phyloP scores from a whole-genome alignment of 2,888 invertebrate genomes.

The Syrista parreyssii region DNA sequence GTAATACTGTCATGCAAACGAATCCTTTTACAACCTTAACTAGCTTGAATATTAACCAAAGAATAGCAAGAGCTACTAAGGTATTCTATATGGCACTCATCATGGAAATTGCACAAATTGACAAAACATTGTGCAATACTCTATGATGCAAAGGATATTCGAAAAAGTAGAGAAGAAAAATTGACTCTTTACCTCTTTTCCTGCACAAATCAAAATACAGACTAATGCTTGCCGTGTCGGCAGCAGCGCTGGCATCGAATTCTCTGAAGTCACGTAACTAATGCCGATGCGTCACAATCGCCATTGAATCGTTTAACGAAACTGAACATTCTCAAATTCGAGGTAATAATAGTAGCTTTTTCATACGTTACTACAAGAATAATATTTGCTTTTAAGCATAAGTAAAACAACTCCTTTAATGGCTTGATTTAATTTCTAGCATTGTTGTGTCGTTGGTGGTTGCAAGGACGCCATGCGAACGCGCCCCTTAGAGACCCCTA shows the following conservation, averaged over 20 bases:
- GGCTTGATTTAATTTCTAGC: neutral
- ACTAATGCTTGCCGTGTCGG: neutral
- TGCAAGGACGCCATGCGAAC: neutral
- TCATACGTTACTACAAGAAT: neutral
- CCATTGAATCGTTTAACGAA: neutral
- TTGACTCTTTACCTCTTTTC: neutral
- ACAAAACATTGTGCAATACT: neutral
- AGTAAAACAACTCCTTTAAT: neutral
- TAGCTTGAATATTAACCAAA: neutral
- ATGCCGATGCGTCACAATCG: neutral
- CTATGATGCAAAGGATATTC: neutral
- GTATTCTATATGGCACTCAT: neutral
- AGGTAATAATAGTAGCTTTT: neutral
- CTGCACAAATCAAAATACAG: constrained; percentile 16
- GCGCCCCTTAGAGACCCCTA: neutral
- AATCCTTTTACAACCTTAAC: neutral
- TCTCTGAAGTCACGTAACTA: neutral
- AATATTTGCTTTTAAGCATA: neutral
- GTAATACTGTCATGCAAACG: neutral
- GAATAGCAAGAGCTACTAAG: neutral
- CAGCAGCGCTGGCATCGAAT: neutral
- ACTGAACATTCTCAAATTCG: neutral
- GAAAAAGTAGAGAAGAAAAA: neutral
- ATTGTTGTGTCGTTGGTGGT: neutral
- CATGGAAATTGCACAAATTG: neutral